Conservation (phyloP, 1,140 invertebrate species). For the Lysiphlebus fabarum region DNA sequence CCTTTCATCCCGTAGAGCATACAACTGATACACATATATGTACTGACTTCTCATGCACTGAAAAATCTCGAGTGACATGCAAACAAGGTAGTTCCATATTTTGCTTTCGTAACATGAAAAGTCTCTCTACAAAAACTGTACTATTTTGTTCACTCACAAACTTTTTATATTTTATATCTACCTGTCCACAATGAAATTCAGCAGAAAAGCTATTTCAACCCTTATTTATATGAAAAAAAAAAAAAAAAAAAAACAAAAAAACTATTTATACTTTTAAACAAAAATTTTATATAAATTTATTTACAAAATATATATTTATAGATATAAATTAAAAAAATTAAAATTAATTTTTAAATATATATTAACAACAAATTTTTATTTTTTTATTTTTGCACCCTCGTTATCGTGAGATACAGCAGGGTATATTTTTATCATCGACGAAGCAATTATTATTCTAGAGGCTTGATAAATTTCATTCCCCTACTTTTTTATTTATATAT, state of each 20-base stretch:
- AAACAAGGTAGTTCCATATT: constrained; percentile 4
- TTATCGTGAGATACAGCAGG: constrained; percentile 1
- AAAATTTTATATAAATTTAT: no score
- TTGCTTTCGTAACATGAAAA: not conserved
- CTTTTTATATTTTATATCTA: no score
- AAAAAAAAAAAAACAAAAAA: no score
- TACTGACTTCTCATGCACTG: not conserved
- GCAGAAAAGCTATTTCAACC: no score
- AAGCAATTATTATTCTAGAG: constrained; percentile 13
- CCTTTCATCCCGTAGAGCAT: constrained; percentile 14
- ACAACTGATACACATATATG: not conserved
- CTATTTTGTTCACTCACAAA: no score
- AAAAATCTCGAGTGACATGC: constrained; percentile 20
- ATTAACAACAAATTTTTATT: not conserved
- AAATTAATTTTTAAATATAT: no score
- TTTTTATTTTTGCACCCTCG: not conserved
- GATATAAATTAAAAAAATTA: no score
- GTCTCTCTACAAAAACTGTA: no score
- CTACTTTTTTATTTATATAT: not conserved
- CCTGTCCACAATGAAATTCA: no score
- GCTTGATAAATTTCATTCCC: constrained; percentile 14
- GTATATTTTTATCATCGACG: constrained; percentile 9
- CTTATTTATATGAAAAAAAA: no score
- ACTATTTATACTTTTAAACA: no score
- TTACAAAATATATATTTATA: no score